These are phyloP conservation scores for Sigmodon hispidus DNA, from an alignment of 2,113 vertebrate genomes.

Conservation along the genomic window DNA sequence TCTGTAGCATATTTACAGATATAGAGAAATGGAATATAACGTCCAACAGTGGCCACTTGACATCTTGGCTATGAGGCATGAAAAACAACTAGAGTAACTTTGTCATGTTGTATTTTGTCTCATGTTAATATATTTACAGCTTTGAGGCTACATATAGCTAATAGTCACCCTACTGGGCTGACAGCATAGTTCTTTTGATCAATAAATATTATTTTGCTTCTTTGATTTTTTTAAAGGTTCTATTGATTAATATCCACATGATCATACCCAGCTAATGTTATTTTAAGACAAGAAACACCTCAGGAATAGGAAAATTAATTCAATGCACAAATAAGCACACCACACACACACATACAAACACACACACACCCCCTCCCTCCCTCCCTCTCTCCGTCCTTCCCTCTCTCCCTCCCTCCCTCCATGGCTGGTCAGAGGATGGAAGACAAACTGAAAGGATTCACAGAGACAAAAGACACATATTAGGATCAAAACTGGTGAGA, in stretches of 20 bases:
- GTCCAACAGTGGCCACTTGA: neutral
- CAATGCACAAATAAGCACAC: neutral
- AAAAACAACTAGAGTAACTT: neutral
- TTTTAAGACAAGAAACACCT: conserved; percentile 23
- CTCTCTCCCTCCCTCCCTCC: neutral
- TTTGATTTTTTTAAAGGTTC: conserved; percentile 30
- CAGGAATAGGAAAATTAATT: conserved; percentile 7
- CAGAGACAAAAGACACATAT: neutral
- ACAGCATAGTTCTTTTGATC: neutral
- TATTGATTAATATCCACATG: conserved; percentile 23
- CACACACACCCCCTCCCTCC: neutral
- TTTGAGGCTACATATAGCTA: neutral
- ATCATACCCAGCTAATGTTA: neutral
- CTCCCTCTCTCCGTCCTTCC: too few species aligned
- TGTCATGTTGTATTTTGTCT: neutral
- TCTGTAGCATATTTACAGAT: neutral
- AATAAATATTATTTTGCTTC: conserved; percentile 48
- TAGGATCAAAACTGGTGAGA: neutral
- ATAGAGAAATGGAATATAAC: neutral
- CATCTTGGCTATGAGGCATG: neutral
- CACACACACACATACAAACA: neutral
- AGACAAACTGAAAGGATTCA: neutral
- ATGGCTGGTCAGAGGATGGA: neutral
- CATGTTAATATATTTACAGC: conserved; percentile 21
- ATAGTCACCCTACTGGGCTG: neutral